A percentile compares a stretch with the other conserved stretches of the same genome.
Evolutionary conservation across 2,113 vertebrate species (phyloP).

Genomic region (Laterallus jamaicensis): DNA sequence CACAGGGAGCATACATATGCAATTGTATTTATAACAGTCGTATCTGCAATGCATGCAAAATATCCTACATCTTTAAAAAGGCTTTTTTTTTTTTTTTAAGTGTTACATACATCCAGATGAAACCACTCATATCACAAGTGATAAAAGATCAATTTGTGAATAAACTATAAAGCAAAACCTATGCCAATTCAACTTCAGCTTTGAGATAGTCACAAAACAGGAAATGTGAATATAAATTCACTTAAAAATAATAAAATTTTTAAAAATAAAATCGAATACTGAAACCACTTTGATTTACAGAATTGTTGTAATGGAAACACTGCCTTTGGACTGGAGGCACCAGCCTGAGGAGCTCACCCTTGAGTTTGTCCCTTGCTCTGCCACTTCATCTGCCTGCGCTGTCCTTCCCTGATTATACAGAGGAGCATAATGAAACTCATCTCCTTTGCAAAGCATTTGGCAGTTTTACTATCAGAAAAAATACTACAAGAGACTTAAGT

Average conservation of each 20-base stretch:
- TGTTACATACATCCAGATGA: neutral
- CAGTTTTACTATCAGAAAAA: neutral
- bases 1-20: constrained; percentile 22
- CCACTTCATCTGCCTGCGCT: neutral
- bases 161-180: neutral
- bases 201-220: neutral
- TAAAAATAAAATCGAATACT: no score
- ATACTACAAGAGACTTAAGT: neutral
- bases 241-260: neutral
- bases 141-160: neutral
- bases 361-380: neutral
- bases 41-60: neutral
- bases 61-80: neutral
- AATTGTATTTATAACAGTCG: neutral
- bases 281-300: neutral
- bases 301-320: neutral
- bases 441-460: neutral
- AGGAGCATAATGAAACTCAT: neutral
- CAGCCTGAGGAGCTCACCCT: neutral
- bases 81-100: neutral
- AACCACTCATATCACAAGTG: neutral
- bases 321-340: neutral
- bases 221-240: neutral
- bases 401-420: neutral
- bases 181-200: neutral